Base-by-base conservation (phyloP, 2,113 vertebrate species). In the Colaptes auratus region DNA sequence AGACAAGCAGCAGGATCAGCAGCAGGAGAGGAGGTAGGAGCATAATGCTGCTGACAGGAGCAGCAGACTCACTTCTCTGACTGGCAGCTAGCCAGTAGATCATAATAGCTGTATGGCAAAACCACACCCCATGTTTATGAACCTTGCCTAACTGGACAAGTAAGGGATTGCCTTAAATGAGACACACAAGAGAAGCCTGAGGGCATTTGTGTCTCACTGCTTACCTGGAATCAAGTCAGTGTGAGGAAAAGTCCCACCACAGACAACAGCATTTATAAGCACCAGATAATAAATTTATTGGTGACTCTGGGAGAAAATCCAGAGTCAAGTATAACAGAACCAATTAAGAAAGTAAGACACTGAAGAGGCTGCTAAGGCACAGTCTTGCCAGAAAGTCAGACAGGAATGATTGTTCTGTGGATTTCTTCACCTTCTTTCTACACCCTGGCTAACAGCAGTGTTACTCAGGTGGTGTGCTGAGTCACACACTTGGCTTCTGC, bases 341-440 rank as follows among this genome's bases (percentile, higher is more conserved):
- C 35, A 76, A 55, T 82, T 85, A 71, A 64, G 65, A 42, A 80
- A 73, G 24, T n/a, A 48, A 76, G 53, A 52, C 23, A 35, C 6
- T 36, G 33, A 83, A 74, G 55, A 89, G 13, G 24, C 58, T 95
- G 48, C 61, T 67, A 60, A 52, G 59, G 59, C 1, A 0, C 58
- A 53, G 73, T 52, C 80, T 88, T 24, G 74, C 50, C 84, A 76
- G 55, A 60, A 69, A 78, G 44, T 9, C 25, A 92, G 75, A 70
- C 59, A 25, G n/a, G 30, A 92, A 55, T 1, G 0, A 89, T 42
- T 80, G 75, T 60, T 80, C 73, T 77, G 64, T 76, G 64, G 56
- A 85, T 83, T 94, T 92, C 73, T 89, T 78, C 88, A 82, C 42
- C n/a, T 67, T 66, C 82, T 76, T 53, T 50, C 71, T 69, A 67